Conservation (phyloP, 2,113 vertebrate species). For the Tragelaphus buxtoni region DNA sequence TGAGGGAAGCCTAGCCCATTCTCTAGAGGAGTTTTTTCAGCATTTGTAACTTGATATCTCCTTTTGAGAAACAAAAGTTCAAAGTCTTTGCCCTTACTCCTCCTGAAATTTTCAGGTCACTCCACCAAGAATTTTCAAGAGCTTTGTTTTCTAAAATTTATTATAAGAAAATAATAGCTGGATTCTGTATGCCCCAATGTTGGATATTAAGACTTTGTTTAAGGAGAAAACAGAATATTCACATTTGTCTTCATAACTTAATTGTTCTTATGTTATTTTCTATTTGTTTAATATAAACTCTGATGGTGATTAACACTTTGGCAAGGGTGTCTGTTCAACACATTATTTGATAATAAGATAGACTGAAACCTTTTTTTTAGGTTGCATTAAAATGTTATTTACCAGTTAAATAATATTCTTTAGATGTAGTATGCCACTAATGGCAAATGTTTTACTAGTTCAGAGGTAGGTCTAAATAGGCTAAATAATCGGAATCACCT, state of each 20-base stretch:
- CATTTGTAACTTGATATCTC: background rate
- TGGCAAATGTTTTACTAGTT: background rate
- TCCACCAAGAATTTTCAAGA: background rate
- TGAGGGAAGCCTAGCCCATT: background rate
- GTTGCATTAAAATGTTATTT: slow-evolving; percentile 32
- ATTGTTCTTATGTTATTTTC: background rate
- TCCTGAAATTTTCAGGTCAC: background rate
- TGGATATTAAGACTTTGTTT: background rate
- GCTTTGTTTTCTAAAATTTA: background rate
- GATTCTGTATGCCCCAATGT: background rate
- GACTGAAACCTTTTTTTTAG: background rate
- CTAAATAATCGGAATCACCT: background rate
- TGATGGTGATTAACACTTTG: background rate
- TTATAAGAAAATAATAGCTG: background rate
- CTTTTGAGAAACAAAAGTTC: background rate
- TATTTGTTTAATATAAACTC: background rate
- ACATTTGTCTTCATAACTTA: background rate
- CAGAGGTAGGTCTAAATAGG: background rate
- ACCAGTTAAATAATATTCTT: background rate
- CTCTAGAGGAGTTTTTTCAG: background rate
- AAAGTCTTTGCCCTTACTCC: background rate
- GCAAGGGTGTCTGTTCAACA: background rate
- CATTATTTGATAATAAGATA: background rate
- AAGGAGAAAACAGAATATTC: background rate
- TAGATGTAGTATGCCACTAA: background rate